Conservation (phyloP, 2,113 vertebrate genomes). For the Falcunculus frontatus region DNA sequence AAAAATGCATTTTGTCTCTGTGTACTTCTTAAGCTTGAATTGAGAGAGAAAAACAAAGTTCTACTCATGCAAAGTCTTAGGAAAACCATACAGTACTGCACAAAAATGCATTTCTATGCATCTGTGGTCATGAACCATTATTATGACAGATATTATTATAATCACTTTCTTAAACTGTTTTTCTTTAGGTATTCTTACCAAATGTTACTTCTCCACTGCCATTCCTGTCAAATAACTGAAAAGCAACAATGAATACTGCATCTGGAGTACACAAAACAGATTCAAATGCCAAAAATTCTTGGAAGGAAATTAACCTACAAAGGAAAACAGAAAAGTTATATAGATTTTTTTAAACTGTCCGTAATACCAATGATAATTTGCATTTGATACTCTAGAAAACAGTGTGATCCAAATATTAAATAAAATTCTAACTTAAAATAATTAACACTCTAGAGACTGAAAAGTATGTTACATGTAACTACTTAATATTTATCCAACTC, state of each 20-base stretch:
- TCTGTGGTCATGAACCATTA: not conserved
- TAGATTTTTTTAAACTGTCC: not conserved
- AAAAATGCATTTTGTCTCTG: not conserved
- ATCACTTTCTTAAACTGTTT: conserved; percentile 48
- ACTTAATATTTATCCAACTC: not conserved
- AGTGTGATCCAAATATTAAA: not conserved
- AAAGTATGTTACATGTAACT: not conserved
- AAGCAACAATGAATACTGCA: conserved; percentile 95
- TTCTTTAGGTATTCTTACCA: conserved; percentile 79
- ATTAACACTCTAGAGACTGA: not conserved
- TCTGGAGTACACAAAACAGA: conserved; percentile 94
- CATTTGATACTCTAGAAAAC: not conserved
- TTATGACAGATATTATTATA: not conserved
- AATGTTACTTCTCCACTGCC: conserved; percentile 92
- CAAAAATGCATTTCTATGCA: not conserved
- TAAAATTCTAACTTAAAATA: not conserved
- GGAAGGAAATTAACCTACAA: conserved; percentile 93
- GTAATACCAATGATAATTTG: not conserved
- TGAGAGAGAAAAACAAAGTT: not conserved
- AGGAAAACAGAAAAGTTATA: conserved; percentile 50
- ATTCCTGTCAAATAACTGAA: conserved; percentile 95
- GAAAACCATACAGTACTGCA: not conserved
- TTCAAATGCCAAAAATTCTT: conserved; percentile 97
- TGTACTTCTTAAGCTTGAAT: not conserved
- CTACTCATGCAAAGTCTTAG: not conserved